Conservation (phyloP, 2,797 vertebrate species). For the Coranthus polyacanthus region DNA sequence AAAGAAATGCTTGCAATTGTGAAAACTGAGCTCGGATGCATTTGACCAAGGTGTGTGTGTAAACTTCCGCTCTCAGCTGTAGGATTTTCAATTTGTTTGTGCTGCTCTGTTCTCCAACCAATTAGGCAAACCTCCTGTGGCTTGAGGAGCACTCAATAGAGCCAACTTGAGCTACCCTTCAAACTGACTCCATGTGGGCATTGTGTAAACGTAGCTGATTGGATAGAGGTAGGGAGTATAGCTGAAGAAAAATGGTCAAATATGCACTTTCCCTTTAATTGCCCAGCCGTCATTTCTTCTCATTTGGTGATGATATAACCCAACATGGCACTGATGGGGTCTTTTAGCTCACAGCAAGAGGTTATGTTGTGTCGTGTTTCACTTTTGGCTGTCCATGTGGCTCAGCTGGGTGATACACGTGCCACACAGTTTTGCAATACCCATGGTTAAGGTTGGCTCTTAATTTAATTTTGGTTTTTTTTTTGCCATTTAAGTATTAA, state of each 20-base stretch:
- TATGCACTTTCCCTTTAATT: conserved; percentile 5
- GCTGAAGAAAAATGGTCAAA: conserved; percentile 23
- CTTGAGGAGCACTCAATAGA: conserved; percentile 54
- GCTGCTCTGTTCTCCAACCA: conserved; percentile 70
- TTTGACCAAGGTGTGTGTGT: too few species aligned
- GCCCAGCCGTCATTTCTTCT: background rate
- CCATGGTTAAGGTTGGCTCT: background rate
- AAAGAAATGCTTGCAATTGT: too few species aligned
- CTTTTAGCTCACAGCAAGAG: conserved; percentile 26
- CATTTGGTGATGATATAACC: conserved; percentile 22
- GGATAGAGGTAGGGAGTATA: conserved; percentile 17
- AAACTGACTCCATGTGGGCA: conserved; percentile 38
- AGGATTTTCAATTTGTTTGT: conserved; percentile 54
- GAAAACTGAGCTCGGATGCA: too few species aligned
- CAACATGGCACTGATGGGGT: conserved; percentile 25
- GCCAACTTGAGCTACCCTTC: conserved; percentile 52
- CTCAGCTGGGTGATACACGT: background rate
- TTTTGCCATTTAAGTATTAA: too few species aligned
- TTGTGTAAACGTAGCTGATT: conserved; percentile 65
- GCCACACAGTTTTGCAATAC: background rate
- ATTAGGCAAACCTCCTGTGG: conserved; percentile 70
- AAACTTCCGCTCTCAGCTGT: too few species aligned
- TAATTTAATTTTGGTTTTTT: too few species aligned
- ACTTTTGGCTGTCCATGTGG: background rate
- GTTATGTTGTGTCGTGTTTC: conserved; percentile 23